Conservation (phyloP, 2,113 vertebrate species). For the Parus major region DNA sequence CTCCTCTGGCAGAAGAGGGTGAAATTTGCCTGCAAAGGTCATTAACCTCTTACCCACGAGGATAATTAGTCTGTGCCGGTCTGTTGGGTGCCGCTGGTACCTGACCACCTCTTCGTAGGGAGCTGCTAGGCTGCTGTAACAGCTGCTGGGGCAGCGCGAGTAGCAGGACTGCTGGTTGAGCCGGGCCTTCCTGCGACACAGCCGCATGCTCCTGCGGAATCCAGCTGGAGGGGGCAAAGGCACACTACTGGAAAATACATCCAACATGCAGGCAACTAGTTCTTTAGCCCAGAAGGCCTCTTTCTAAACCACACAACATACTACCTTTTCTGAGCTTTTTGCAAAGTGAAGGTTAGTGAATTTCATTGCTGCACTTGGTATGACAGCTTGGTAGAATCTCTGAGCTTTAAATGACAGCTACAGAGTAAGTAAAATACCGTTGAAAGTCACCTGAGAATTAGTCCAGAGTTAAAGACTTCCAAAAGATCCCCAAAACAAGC, state of each 20-base stretch:
- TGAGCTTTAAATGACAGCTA: not conserved
- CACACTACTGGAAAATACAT: not conserved
- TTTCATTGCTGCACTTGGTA: not conserved
- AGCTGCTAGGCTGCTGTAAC: slow-evolving; percentile 58
- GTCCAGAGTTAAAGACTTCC: not conserved
- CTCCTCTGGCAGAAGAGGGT: not conserved
- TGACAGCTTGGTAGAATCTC: not conserved
- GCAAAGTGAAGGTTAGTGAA: not conserved
- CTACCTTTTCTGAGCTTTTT: not conserved
- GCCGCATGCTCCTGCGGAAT: slow-evolving; percentile 90
- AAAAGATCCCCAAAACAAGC: not conserved
- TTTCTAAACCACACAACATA: not conserved
- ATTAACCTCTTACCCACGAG: slow-evolving; percentile 82
- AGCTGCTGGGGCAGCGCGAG: slow-evolving; percentile 67
- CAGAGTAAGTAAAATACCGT: not conserved
- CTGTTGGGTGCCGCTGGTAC: slow-evolving; percentile 83
- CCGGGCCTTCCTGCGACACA: slow-evolving; percentile 80
- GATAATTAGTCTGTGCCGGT: slow-evolving; percentile 82
- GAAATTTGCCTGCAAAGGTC: not conserved
- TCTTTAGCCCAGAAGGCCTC: not conserved
- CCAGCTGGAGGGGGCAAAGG: slow-evolving; percentile 77
- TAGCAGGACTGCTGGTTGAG: slow-evolving; percentile 65
- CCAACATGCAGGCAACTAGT: rapidly evolving
- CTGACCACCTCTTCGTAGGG: slow-evolving; percentile 91
- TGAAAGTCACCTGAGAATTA: not conserved